A percentile compares a stretch with the other conserved stretches of the same genome.
Evolutionary conservation across 2,888 invertebrate species (phyloP).

Genomic region (Lasioglossum pauxillum): DNA sequence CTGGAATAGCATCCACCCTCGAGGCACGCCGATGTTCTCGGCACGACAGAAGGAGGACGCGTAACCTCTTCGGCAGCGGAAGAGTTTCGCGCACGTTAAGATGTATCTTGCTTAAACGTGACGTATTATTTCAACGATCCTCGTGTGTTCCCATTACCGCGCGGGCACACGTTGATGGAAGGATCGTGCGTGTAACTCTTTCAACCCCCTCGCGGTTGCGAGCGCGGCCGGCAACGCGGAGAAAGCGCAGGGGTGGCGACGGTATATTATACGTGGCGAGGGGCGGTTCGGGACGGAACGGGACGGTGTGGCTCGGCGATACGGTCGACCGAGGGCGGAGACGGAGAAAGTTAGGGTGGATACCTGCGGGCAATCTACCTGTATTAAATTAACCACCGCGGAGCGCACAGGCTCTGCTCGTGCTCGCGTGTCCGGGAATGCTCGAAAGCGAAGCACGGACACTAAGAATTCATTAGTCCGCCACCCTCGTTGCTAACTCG

Average conservation of each 20-base stretch:
- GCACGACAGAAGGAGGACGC: constrained; percentile 24
- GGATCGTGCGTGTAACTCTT: constrained; percentile 63
- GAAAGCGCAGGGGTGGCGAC: constrained; percentile 33
- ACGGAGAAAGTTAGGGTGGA: constrained; percentile 70
- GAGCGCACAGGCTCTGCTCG: constrained; percentile 55
- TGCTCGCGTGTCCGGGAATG: constrained; percentile 74
- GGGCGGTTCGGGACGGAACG: neutral
- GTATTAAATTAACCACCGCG: constrained; percentile 80
- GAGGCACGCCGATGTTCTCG: neutral
- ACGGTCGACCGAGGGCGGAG: constrained; percentile 56
- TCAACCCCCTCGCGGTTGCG: constrained; percentile 1
- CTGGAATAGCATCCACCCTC: constrained; percentile 26
- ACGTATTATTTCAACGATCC: constrained; percentile 69
- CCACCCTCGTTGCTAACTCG: constrained; percentile 49
- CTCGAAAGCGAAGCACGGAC: constrained; percentile 71
- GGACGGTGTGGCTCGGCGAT: constrained; percentile 26
- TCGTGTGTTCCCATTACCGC: constrained; percentile 65
- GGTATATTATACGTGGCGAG: constrained; percentile 57
- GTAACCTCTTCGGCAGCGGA: constrained; percentile 17
- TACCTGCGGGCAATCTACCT: constrained; percentile 79
- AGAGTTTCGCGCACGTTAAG: constrained; percentile 41
- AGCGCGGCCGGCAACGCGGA: constrained; percentile 12
- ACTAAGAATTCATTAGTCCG: constrained; percentile 75
- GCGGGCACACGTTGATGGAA: constrained; percentile 50
- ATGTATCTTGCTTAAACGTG: constrained; percentile 61